Base-by-base conservation (phyloP, 2,797 vertebrate species). In the Gallinago stenura region DNA sequence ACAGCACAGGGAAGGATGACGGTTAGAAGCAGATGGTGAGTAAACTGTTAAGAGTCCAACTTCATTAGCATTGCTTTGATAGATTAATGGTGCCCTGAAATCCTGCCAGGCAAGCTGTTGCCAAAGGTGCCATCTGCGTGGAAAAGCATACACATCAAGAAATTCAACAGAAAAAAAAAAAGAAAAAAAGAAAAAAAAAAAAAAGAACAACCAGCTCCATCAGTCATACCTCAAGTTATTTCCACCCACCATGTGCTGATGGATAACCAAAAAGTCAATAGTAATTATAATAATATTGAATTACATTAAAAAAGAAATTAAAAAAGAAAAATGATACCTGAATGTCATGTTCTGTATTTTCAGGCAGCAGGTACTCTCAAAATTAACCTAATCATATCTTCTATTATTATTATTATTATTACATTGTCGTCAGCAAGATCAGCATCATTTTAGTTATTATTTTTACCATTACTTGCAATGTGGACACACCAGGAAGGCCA, bases 1-100 rank as follows among this genome's bases (percentile, higher is more conserved):
- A 76, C n/a, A 89, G 22, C 54, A 50, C 50, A 56, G 87, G 37
- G 89, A 73, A 79, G 35, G 87, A 88, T 89, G 95, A 86, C 78
- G 62, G 95, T 95, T 97, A 58, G 87, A 94, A 95, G 83, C 95
- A 97, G 96, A 94, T 97, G 88, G 91, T 97, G 96, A 96, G 91
- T 96, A 97, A 94, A 91, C 87, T 94, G 89, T 93, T 95, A 84
- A 86, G 89, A 97, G 91, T 95, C 96, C 96, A 97, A 97, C 85
- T 96, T 97, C 93, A 97, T 97, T 97, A 96, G 91, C 90, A 92
- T 96, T 93, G 93, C 94, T 94, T 97, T 97, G 97, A 97, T 92
- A 95, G 97, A 97, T 97, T 97, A 96, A 97, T 96, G 83, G 86
- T 88, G 89, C 89, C 96, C 97, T 94, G 95, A 96, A 94, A 90